Base-by-base conservation (phyloP, 1,140 invertebrate genomes). In the Holcopasites calliopsidis region DNA sequence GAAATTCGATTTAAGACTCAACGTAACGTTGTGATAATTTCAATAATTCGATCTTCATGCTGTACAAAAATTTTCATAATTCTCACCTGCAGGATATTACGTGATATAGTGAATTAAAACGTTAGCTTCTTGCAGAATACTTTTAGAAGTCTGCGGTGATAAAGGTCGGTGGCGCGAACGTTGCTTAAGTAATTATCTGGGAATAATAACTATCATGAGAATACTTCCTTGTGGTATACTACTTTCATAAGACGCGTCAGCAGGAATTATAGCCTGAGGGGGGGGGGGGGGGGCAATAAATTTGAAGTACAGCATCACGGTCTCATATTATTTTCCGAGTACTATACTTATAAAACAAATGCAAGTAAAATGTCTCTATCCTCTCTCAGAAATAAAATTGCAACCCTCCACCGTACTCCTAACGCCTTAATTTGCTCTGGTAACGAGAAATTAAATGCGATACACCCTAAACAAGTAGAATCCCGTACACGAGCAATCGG, bases 391-490 rank as follows among this genome's bases (percentile, higher is more conserved):
- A 31, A 68, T 57, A 58, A 75, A 69, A 69, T 58, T 47, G 40
- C 21, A 26, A 18, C 28, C n/a, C 16, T 5, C 16, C 0, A 8
- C 5, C n/a, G 23, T 3, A 21, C 3, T 3, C n/a, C 42, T 31
- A 18, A 1, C n/a, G 0, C 1, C 1, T 23, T 26, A 4, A 4
- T n/a, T 44, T 2, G 31, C 42, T 28, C 21, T 40, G 16, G 26
- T 70, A 75, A 75, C 44, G 64, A 68, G 54, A 40, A 69, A 68
- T 50, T 69, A 50, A 69, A 69, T 28, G 28, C 61, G 26, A 10
- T 23, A 1, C 58, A 42, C 58, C 58, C 58, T 23, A 60, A 60
- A 40, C 42, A 28, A 18, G 55, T 21, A 50, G 35, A 54, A 35
- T 54, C 57, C 57, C 73, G 57, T 60, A 54, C 10, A 42, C 38